Base-by-base conservation (phyloP, 2,888 invertebrate genomes). In the Hydraecia micacea region DNA sequence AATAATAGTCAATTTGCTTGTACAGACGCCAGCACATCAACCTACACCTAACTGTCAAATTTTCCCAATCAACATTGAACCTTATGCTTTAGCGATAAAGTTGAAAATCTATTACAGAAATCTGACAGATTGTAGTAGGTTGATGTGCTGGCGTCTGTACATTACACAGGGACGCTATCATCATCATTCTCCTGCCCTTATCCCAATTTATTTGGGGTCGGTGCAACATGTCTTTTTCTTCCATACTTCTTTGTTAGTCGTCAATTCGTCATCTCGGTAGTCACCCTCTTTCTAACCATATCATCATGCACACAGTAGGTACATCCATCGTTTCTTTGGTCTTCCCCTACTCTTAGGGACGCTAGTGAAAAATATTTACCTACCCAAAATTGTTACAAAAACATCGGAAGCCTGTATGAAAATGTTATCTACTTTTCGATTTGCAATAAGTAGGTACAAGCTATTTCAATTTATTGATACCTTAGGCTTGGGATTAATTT, bases 401-500 rank as follows among this genome's bases (percentile, higher is more conserved):
- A 28, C 3, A 18, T 28, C 18, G 28, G 18, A 25, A 67, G 62
- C 36, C 42, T 28, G 39, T 52, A 15, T 60, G 32, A 82, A 79
- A 42, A 75, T 82, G 58, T 60, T 81, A 79, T 76, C 58, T 52
- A 18, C 42, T 66, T 13, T 49, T 15, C 32, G 28, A 67, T 49
- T 79, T 60, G 55, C 49, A 83, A 63, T 67, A n/a, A n/a, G n/a
- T n/a, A n/a, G n/a, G n/a, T n/a, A 28, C 42, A 49, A 58, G 46
- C 32, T n/a, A 78, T 71, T 79, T 67, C 36, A 84, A 66, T 65
- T 65, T 73, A 63, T 84, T 72, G 18, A 32, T 73, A 58, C n/a
- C 73, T 46, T 32, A 32, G 39, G 85, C 63, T 60, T 8, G 9
- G 81, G 85, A 85, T 80, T 85, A 82, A 36, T 70, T 80, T 82